A percentile compares a stretch with the other conserved stretches of the same genome.
Conservation (phyloP, 2,797 vertebrate genomes). For the Enoplosus armatus region DNA sequence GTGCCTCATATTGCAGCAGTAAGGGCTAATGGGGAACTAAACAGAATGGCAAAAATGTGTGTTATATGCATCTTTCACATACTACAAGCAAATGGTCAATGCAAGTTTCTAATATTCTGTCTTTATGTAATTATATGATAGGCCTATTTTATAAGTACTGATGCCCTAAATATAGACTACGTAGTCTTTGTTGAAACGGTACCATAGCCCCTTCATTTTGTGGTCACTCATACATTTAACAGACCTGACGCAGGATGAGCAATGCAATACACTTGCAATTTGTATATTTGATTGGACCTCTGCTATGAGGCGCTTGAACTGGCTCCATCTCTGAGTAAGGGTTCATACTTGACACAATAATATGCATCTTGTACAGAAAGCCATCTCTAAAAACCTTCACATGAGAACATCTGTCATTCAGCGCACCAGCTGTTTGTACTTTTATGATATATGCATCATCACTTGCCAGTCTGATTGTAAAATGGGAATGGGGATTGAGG, state of each 20-base stretch:
- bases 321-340: slow-evolving; percentile 11
- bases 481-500: slow-evolving; percentile 11
- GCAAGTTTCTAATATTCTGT: slow-evolving; percentile 44
- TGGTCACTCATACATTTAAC: slow-evolving; percentile 1
- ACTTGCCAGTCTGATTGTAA: slow-evolving; percentile 38
- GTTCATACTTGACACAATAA: slow-evolving; percentile 44
- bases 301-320: slow-evolving; percentile 29
- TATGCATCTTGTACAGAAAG: slow-evolving; percentile 59
- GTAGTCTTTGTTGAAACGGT: slow-evolving; percentile 17
- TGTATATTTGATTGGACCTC: slow-evolving; percentile 52
- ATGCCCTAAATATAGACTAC: slow-evolving; percentile 13
- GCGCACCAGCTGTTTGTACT: slow-evolving; percentile 51
- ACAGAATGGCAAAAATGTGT: slow-evolving; percentile 27
- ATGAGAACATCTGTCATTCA: slow-evolving; percentile 27
- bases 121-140: slow-evolving; percentile 29
- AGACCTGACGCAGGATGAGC: slow-evolving; percentile 32
- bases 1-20: slow-evolving; percentile 81
- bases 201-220: slow-evolving; percentile 17
- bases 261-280: slow-evolving; percentile 33
- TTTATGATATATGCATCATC: slow-evolving; percentile 56
- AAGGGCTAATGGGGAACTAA: slow-evolving; percentile 63
- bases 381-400: slow-evolving; percentile 23
- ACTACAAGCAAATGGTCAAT: slow-evolving; percentile 31
- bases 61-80: slow-evolving; percentile 38
- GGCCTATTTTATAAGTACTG: slow-evolving; percentile 34